A percentile compares a stretch with the other conserved stretches of the same genome.
Evolutionary conservation across 2,797 vertebrate genomes (phyloP).

Genomic region (Cyclura pinguis): DNA sequence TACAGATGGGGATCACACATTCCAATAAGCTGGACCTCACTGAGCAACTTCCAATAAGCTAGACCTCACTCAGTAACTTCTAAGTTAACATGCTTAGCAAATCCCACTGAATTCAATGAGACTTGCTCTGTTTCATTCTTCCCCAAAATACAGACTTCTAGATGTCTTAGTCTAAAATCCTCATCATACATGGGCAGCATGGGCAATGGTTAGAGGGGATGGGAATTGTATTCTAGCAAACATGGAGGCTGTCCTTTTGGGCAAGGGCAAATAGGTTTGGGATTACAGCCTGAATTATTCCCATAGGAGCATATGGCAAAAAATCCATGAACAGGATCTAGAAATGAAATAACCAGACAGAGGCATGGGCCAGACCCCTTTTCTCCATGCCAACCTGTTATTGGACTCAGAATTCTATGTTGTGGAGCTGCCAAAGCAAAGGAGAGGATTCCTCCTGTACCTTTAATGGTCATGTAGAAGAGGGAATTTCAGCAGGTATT

Average conservation of each 20-base stretch:
- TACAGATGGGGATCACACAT: not conserved
- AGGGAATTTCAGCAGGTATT: too few species aligned
- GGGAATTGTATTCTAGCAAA: too few species aligned
- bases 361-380: not conserved
- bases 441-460: too few species aligned
- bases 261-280: not conserved
- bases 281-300: not conserved
- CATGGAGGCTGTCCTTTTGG: too few species aligned
- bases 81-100: not conserved
- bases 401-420: not conserved
- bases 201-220: too few species aligned
- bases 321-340: not conserved
- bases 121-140: not conserved
- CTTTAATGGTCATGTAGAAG: too few species aligned
- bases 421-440: not conserved
- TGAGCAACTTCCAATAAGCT: not conserved
- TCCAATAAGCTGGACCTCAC: not conserved
- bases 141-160: not conserved
- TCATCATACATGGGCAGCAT: too few species aligned
- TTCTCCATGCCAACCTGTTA: not conserved
- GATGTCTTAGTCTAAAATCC: too few species aligned
- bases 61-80: not conserved
- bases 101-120: too few species aligned
- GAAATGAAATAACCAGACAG: not conserved
- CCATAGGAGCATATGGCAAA: not conserved